Evolutionary conservation across 2,797 vertebrate genomes (phyloP).

Genomic region (Denticeps clupeoides): DNA sequence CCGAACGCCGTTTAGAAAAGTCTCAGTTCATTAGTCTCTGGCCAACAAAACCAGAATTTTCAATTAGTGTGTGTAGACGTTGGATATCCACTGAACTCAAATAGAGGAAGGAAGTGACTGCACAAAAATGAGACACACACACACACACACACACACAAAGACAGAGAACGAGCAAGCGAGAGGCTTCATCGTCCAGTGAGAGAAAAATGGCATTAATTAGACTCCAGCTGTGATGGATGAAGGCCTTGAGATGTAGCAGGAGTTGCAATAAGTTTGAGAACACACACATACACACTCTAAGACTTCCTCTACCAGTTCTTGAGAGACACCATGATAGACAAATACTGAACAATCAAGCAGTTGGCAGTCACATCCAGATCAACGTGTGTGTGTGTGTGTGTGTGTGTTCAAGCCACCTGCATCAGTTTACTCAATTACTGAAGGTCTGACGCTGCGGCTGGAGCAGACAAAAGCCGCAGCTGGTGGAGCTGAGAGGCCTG

Average conservation of each 20-base stretch:
- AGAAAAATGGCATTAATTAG: constrained; percentile 50
- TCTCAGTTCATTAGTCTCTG: no score
- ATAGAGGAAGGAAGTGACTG: background rate
- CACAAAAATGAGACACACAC: background rate
- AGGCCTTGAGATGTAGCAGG: constrained; percentile 10
- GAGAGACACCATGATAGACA: constrained; percentile 1
- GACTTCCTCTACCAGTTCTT: no score
- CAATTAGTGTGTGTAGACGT: no score
- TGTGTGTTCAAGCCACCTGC: constrained; percentile 15
- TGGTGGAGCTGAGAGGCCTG: background rate
- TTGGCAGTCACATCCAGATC: no score
- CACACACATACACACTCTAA: constrained; percentile 6
- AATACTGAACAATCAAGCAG: no score
- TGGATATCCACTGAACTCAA: background rate
- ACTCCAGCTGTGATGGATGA: constrained; percentile 28
- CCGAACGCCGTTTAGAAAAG: no score
- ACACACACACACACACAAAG: background rate
- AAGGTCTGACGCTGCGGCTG: background rate
- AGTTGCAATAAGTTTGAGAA: constrained; percentile 5
- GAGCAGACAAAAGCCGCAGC: background rate
- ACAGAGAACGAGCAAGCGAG: constrained; percentile 10
- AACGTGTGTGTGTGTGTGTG: constrained; percentile 8
- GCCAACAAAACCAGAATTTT: no score
- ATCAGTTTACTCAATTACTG: constrained; percentile 14
- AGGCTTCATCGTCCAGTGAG: constrained; percentile 35